A percentile compares a stretch with the other conserved stretches of the same genome.
phyloP scores from a whole-genome alignment of 1,140 invertebrate species.

The Whitmania pigra region DNA sequence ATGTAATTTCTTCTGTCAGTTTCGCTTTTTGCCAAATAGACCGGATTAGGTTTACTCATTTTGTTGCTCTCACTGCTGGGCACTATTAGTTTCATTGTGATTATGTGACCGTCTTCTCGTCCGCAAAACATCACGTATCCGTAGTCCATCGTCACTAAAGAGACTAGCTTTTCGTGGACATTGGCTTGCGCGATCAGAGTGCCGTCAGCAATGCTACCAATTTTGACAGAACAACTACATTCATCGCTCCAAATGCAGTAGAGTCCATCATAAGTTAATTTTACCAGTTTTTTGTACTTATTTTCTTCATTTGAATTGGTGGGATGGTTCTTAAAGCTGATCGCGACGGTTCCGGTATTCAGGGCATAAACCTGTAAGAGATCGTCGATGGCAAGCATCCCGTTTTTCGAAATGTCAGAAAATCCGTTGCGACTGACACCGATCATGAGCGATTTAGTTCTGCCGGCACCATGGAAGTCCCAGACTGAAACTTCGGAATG shows the following conservation, averaged over 20 bases:
- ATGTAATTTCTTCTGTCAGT: slow-evolving; percentile 15
- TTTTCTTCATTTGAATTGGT: no score
- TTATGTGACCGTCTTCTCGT: slow-evolving; percentile 23
- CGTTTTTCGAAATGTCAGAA: slow-evolving; percentile 21
- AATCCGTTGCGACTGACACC: slow-evolving; percentile 16
- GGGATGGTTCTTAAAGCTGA: not conserved
- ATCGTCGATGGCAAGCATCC: slow-evolving; percentile 19
- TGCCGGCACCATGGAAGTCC: slow-evolving; percentile 2
- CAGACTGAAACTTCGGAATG: slow-evolving; percentile 14
- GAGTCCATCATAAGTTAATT: slow-evolving; percentile 20
- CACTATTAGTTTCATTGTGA: slow-evolving; percentile 22
- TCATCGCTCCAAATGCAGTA: slow-evolving; percentile 20
- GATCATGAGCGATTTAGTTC: not conserved
- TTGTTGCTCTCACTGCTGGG: not conserved
- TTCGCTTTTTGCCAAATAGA: not conserved
- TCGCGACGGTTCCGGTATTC: slow-evolving; percentile 7
- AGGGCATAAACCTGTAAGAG: slow-evolving; percentile 23
- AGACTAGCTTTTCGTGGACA: slow-evolving; percentile 21
- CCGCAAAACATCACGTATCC: slow-evolving; percentile 23
- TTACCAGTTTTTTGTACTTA: slow-evolving; percentile 9
- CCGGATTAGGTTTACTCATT: not conserved
- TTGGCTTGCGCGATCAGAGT: slow-evolving; percentile 10
- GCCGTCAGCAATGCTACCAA: slow-evolving; percentile 13
- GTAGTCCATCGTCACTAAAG: slow-evolving; percentile 18
- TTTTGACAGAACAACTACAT: slow-evolving; percentile 13